Base-by-base conservation (phyloP, 2,888 invertebrate species). In the Linnaemya vulpina region DNA sequence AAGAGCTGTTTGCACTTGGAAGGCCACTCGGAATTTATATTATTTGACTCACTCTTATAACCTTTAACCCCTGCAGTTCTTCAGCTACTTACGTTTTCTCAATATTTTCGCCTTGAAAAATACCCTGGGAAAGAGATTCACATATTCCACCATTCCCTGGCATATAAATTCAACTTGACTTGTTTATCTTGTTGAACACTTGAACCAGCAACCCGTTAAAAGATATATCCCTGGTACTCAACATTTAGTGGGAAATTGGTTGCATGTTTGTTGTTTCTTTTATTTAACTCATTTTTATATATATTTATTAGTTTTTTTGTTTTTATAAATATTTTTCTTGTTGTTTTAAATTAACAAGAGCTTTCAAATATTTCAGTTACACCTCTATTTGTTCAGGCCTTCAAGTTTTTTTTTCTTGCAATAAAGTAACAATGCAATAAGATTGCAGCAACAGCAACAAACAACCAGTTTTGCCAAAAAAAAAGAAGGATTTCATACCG, bases 361-460 rank as follows among this genome's bases (percentile, higher is more conserved):
- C 84, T 85, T 85, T 82, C 77, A 85, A 85, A 85, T 85, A 85
- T 85, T 82, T 85, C 75, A 85, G 82, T 85, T 85, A 85, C 85
- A 85, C 85, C 85, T 85, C 82, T 82, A 85, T 85, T 85, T 85
- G 82, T 85, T 85, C 78, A 82, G 82, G 82, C 82, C 85, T 85
- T 82, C 51, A 82, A 75, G 75, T 51, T 84, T 71, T 67, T 30
- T 60, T 25, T 55, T 13, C 13, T 11, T 51, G 7, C 74, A 81
- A 71, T 62, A 75, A 81, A 75, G 11, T 75, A 70, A 63, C 63
- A 25, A 63, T 65, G 25, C 55, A 65, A 35, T 17, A 74, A 25
- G 25, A 38, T 8, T 60, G 20, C 60, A 74, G 22, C 35, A 51
- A 22, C 58, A 60, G n/a, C 4, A 40, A 25, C 22, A 30, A 43